Conservation (phyloP, 92 coral and sea anemone genomes). For the Epizoanthus fatuus region DNA sequence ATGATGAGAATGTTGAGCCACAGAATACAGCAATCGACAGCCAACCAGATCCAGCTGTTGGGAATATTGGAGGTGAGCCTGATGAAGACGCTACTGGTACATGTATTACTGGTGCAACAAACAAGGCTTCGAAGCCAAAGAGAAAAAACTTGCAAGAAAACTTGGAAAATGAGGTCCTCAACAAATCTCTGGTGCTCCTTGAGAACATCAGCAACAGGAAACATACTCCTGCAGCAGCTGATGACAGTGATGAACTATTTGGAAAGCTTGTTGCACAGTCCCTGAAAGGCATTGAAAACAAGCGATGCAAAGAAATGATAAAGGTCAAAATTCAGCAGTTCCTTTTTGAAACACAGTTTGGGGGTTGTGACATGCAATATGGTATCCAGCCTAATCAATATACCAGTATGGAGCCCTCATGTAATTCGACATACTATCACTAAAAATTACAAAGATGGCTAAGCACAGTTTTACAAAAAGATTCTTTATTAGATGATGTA, state of each 20-base stretch:
- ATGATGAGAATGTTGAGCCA: neutral
- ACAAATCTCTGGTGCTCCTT: slow-evolving; percentile 28
- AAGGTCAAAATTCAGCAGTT: slow-evolving; percentile 31
- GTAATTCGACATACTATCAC: slow-evolving; percentile 36
- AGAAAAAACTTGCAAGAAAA: slow-evolving; percentile 6
- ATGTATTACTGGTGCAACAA: neutral
- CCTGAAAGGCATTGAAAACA: slow-evolving; percentile 11
- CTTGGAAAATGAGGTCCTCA: slow-evolving; percentile 26
- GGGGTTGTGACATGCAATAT: neutral
- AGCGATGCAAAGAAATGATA: slow-evolving; percentile 27
- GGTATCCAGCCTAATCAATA: neutral
- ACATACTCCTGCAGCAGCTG: slow-evolving; percentile 1
- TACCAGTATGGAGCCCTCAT: neutral
- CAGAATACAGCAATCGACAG: neutral
- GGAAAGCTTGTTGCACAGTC: slow-evolving; percentile 33
- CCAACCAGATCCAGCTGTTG: slow-evolving; percentile 19
- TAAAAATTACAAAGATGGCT: too few species aligned
- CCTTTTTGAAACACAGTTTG: slow-evolving; percentile 32
- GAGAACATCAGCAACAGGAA: slow-evolving; percentile 29
- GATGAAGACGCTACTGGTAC: neutral
- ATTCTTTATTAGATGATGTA: too few species aligned
- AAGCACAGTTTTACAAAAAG: too few species aligned
- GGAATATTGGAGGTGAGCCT: too few species aligned
- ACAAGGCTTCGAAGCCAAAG: neutral
- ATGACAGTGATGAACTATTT: slow-evolving; percentile 30